Base-by-base conservation (phyloP, 1,140 invertebrate species). In the Chlorops oryzae region DNA sequence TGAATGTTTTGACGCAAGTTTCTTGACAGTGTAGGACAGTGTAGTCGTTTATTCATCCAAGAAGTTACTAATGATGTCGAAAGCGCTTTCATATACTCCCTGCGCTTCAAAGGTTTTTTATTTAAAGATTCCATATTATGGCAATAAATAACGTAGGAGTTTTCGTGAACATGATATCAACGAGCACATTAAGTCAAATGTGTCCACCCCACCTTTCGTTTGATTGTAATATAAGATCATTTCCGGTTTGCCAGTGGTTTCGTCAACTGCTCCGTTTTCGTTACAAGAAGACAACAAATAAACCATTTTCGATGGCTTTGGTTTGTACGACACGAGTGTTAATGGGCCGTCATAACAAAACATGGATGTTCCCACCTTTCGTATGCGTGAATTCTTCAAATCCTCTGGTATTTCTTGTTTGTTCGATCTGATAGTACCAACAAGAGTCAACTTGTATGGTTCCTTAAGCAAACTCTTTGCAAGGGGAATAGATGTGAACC, bases 201-300 rank as follows among this genome's bases (percentile, higher is more conserved):
- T 63, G 55, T 77, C 75, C 0, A 77, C 76, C 5, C 65, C 74
- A 15, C 67, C 71, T 65, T 74, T 77, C n/a, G 71, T 74, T 15
- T 45, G 23, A 50, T 78, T 74, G 56, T 77, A 77, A 39, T 60
- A 60, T 6, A 52, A 27, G 35, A 75, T 62, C 28, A 77, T 73
- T 17, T 74, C 58, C 39, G 72, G 72, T 46, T 73, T 74, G 22
- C 60, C 46, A 21, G 51, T 51, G 24, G 18, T 44, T n/a, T 35
- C 13, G 44, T 63, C 43, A 5, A 59, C 51, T 3, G 39, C 39
- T 20, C 20, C 37, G 32, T 52, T 28, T 47, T 58, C 57, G 47
- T 58, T 46, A 32, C 53, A 52, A 18, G 71, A 60, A 13, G 68
- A 73, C 41, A 75, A 42, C 3, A 74, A 23, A 15, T 58, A 60